Evolutionary conservation across 1,140 invertebrate genomes (phyloP), one percentile per base, ranked within the genome.

Genomic region (Leptinotarsa undecemlineata): DNA sequence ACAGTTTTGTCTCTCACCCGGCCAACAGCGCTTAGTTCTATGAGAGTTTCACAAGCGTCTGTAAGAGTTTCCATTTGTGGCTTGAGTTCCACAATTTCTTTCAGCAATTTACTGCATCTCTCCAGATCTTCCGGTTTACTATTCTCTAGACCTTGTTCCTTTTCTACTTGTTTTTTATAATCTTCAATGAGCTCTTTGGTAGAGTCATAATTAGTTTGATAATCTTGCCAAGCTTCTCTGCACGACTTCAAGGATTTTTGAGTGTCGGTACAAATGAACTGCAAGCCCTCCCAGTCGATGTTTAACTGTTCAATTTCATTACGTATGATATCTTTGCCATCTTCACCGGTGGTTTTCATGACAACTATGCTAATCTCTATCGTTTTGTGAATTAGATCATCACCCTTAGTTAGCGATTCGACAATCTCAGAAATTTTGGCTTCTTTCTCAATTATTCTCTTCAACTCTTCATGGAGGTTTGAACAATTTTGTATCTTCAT

Each of bases 251-350:
- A 84, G 69, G 91, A 88, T 75, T 91, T 91, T 78, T 93, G 91
- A 0, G 92, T 92, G 79, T 97, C 94, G 66, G 92, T 91, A 66
- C 93, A 92, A 51, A 94, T 89, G n/a, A 90, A 88, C 83, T 94
- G 92, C 0, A 98, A 82, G n/a, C 91, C 90, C 79, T 96, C 94
- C 94, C 95, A 96, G 78, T 96, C 94, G 51, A 90, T 87, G 78
- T 93, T 93, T n/a, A 98, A 84, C 79, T 95, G 92, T 71, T 93
- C 91, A 14, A 95, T 91, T 82, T 98, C 95, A 81, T 94, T 91
- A 60, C 92, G 91, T 3, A 98, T 92, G 20, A 88, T 88, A 74
- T 97, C 94, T 84, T 95, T 93, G 17, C 95, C 96, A 85, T 96
- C 95, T 8, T 90, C 89, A 2, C 93, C 93, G 14, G 95, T 95